These are phyloP conservation scores for Saturnia pavonia DNA, from an alignment of 2,888 invertebrate genomes.

Conservation along the genomic window DNA sequence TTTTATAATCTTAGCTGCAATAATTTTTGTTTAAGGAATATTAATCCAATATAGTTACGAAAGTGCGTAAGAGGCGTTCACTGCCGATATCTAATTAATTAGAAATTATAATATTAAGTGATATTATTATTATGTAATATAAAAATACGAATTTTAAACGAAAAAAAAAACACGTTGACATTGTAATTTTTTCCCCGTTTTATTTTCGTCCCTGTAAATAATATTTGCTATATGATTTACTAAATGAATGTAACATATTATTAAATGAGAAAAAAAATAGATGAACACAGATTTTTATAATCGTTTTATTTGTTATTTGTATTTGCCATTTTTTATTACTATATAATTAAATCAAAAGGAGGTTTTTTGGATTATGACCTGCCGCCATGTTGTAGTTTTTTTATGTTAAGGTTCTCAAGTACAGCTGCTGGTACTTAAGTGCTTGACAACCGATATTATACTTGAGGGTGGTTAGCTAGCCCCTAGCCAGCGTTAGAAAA, in stretches of 20 bases:
- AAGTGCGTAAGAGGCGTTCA: constrained; percentile 57
- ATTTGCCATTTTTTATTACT: not conserved
- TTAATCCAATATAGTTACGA: constrained; percentile 42
- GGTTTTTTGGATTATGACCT: no score
- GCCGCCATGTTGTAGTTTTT: no score
- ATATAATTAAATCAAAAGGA: not conserved
- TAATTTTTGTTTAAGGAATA: not conserved
- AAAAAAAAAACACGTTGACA: constrained; percentile 65
- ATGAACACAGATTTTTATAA: constrained; percentile 74
- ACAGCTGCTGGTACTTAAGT: no score
- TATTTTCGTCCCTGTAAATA: constrained; percentile 78
- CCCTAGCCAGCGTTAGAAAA: no score
- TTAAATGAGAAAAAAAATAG: constrained; percentile 77
- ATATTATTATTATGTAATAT: constrained; percentile 72
- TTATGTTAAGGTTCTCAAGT: no score
- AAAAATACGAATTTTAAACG: constrained; percentile 81
- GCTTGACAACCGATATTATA: not conserved
- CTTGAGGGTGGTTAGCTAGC: no score
- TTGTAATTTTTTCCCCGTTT: constrained; percentile 72
- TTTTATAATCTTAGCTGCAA: not conserved
- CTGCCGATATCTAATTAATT: constrained; percentile 67
- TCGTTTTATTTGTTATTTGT: constrained; percentile 51
- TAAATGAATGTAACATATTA: constrained; percentile 82
- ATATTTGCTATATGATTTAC: constrained; percentile 81
- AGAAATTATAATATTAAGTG: constrained; percentile 74